Evolutionary conservation across 2,797 vertebrate species (phyloP), one percentile per base, ranked within the genome.

Genomic region (Gadopsis marmoratus): DNA sequence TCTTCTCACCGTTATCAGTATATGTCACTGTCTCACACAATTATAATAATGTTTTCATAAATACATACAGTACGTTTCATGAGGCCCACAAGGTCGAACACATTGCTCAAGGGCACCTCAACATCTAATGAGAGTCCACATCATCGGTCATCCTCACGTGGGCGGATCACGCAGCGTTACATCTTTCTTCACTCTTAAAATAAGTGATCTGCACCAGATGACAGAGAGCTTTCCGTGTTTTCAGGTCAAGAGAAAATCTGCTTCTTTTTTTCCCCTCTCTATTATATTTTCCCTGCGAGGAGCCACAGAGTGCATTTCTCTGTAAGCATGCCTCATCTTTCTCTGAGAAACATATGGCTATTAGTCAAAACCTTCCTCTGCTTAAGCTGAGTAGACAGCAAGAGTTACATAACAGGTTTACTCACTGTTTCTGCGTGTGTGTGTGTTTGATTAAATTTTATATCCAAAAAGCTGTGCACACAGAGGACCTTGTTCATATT

Each of bases 291-390:
- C 37, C 66, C 63, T 48, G 71, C 19, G 14, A 68, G 78, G 39
- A 70, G 53, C 60, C 17, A 33, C 71, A 67, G 66, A 84, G 71
- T 82, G 82, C 71, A 59, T 82, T 75, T 68, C 80, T 81, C 69
- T 76, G 82, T 75, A 48, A 65, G 62, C 78, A 47, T 51, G 73
- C 71, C 75, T 84, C 85, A 31, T 81, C 84, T 59, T 79, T 77
- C 86, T 82, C 69, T 54, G 74, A 86, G 90, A 89, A 86, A 88
- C 90, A 87, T 89, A 87, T 81, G 87, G 90, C 83, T 81, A 58
- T 83, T 88, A 87, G 85, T 87, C 79, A 64, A 74, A 82, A 61
- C 26, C 74, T 58, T 69, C 79, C 66, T 59, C 31, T 74, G 72
- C 86, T 79, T 74, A 50, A 88, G 62, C 76, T 0, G 74, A 88